phyloP scores from a whole-genome alignment of 2,797 vertebrate genomes.

The Argya squamiceps region DNA sequence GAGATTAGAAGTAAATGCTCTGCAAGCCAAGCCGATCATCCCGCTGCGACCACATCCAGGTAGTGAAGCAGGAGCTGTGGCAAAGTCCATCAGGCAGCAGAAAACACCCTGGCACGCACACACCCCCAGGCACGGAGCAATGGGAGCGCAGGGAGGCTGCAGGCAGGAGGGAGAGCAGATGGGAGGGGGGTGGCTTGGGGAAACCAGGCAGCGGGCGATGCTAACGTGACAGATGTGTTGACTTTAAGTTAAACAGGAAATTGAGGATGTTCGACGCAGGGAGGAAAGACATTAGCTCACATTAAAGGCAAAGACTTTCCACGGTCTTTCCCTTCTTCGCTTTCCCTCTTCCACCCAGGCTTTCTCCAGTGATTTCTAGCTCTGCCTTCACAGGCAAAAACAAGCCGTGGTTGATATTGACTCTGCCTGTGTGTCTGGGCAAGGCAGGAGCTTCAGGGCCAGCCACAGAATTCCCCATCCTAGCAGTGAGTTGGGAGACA shows the following conservation, averaged over 20 bases:
- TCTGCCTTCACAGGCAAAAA: neutral
- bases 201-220: slow-evolving; percentile 45
- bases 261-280: slow-evolving; percentile 27
- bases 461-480: neutral
- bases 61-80: slow-evolving; percentile 36
- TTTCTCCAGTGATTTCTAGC: neutral
- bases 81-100: slow-evolving; percentile 66
- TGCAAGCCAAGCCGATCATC: slow-evolving; percentile 78
- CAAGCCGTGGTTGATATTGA: neutral
- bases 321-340: neutral
- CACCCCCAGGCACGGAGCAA: neutral
- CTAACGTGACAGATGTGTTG: slow-evolving; percentile 68
- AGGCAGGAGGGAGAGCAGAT: slow-evolving; percentile 55
- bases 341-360: neutral
- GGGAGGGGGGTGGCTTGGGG: slow-evolving; percentile 64
- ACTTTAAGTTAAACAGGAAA: slow-evolving; percentile 63
- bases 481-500: neutral
- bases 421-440: neutral
- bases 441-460: neutral
- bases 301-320: slow-evolving; percentile 19
- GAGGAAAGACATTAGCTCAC: neutral
- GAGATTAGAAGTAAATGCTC: slow-evolving; percentile 85
- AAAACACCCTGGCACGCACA: neutral
- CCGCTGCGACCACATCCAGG: slow-evolving; percentile 42
- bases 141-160: neutral